Conservation (phyloP, 2,113 vertebrate genomes). For the Acinonyx jubatus region DNA sequence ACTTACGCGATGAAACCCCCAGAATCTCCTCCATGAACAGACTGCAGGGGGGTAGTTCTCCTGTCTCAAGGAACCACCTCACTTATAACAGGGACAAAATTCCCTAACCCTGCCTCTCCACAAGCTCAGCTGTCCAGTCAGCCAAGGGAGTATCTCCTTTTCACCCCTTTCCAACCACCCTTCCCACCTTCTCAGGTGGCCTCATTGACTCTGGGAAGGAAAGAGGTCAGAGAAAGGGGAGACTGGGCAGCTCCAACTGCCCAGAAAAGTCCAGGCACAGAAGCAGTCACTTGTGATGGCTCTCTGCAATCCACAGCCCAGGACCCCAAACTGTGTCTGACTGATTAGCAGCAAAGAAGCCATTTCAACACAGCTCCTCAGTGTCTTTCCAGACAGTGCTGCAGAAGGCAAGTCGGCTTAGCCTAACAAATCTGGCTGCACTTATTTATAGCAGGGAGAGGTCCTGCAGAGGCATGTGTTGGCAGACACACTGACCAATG, state of each 20-base stretch:
- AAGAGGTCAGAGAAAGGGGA: background rate
- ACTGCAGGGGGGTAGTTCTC: background rate
- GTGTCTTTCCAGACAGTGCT: slow-evolving; percentile 74
- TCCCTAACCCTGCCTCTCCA: background rate
- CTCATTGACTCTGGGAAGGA: background rate
- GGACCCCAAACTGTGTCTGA: background rate
- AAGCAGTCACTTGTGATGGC: background rate
- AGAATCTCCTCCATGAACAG: background rate
- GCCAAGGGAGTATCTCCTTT: background rate
- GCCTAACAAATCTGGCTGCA: slow-evolving; percentile 80
- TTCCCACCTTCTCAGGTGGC: background rate
- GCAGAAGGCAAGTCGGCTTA: slow-evolving; percentile 64
- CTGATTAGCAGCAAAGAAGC: slow-evolving; percentile 19
- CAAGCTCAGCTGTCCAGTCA: background rate
- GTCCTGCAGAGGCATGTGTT: slow-evolving; percentile 82
- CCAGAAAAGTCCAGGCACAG: background rate
- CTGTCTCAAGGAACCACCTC: background rate
- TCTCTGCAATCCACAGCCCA: background rate
- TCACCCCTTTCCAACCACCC: background rate
- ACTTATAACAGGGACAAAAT: background rate
- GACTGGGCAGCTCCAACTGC: background rate
- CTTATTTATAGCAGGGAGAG: slow-evolving; percentile 88
- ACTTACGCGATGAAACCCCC: background rate
- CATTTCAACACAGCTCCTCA: background rate
- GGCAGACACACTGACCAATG: slow-evolving; percentile 78